A percentile compares a stretch with the other conserved stretches of the same genome.
These are phyloP conservation scores for Cataglyphis altisquamis DNA, from an alignment of 2,888 invertebrate genomes.

Conservation along the genomic window DNA sequence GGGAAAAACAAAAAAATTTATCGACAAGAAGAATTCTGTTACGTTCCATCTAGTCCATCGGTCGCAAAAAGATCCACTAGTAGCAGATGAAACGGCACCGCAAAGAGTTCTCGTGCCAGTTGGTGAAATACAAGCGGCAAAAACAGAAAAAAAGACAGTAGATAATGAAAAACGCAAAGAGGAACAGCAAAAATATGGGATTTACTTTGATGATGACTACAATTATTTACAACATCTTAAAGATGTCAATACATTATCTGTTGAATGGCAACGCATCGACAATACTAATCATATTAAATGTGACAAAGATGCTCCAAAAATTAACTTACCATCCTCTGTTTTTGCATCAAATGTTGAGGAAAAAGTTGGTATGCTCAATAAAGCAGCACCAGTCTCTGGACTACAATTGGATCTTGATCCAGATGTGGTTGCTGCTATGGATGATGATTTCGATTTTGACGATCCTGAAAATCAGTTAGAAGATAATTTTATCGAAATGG, in stretches of 20 bases:
- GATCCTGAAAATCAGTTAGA: constrained; percentile 95
- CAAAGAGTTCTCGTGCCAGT: constrained; percentile 93
- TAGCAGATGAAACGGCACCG: constrained; percentile 95
- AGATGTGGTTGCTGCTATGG: constrained; percentile 96
- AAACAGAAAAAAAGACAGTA: constrained; percentile 67
- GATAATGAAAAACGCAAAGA: constrained; percentile 87
- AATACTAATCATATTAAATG: constrained; percentile 74
- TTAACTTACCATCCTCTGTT: constrained; percentile 94
- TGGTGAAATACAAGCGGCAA: constrained; percentile 71
- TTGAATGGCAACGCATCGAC: constrained; percentile 87
- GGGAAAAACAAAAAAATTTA: constrained; percentile 92
- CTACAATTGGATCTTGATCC: constrained; percentile 94
- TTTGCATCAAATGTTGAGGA: constrained; percentile 96
- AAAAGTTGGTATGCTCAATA: constrained; percentile 93
- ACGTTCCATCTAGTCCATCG: constrained; percentile 97
- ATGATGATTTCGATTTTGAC: constrained; percentile 96
- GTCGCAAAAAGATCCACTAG: constrained; percentile 97
- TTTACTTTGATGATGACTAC: constrained; percentile 98
- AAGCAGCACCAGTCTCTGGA: constrained; percentile 91
- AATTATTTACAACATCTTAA: constrained; percentile 97
- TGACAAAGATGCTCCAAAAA: constrained; percentile 80
- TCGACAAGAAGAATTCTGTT: constrained; percentile 96
- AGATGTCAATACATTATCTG: constrained; percentile 88
- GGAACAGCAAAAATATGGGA: constrained; percentile 94
- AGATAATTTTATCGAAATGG: constrained; percentile 96